Conservation (phyloP, 2,113 vertebrate genomes). For the Bombycilla garrulus region DNA sequence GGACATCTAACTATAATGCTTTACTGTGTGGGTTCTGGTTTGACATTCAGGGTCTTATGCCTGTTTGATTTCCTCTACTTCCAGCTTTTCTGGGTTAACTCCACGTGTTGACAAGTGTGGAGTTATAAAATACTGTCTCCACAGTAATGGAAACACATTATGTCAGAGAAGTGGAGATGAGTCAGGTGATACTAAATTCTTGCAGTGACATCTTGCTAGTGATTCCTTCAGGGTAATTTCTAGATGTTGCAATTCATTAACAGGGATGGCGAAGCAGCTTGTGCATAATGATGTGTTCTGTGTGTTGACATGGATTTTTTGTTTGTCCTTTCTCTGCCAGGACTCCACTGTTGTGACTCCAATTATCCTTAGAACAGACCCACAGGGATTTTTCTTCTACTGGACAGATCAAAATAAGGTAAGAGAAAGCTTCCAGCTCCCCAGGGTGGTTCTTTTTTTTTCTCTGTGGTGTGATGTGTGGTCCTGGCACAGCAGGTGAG, state of each 20-base stretch:
- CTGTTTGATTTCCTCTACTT: not conserved
- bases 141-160: not conserved
- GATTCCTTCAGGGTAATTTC: not conserved
- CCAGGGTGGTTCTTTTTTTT: not conserved
- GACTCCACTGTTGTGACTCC: constrained; percentile 90
- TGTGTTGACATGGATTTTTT: not conserved
- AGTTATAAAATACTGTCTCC: not conserved
- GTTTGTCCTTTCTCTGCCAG: constrained; percentile 62
- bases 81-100: not conserved
- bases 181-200: not conserved
- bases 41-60: not conserved
- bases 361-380: constrained; percentile 90
- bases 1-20: not conserved
- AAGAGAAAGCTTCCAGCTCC: constrained; percentile 41
- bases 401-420: constrained; percentile 99
- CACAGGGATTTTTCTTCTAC: constrained; percentile 95
- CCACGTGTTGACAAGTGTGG: not conserved
- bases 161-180: not conserved
- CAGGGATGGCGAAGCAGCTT: not conserved
- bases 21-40: not conserved
- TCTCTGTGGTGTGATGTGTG: not conserved
- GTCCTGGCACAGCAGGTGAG: not conserved
- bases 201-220: not conserved
- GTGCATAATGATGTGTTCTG: not conserved
- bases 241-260: not conserved